Evolutionary conservation across 2,888 invertebrate species (phyloP), one percentile per base, ranked within the genome.

Genomic region (Drosophila differens): DNA sequence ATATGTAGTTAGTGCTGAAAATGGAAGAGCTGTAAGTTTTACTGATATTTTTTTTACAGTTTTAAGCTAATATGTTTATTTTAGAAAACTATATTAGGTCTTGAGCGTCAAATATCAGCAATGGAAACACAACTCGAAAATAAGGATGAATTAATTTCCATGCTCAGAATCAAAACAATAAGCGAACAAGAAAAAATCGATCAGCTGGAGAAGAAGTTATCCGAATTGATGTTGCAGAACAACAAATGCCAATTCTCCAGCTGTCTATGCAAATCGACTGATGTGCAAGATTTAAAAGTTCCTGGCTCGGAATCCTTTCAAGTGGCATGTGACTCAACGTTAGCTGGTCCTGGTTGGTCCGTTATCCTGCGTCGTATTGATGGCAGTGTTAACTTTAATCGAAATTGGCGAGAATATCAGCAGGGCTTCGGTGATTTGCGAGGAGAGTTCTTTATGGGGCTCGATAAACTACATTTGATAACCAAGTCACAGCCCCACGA

Each of bases 401-500:
- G 95, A 75, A 91, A 94, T 54, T 96, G 96, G 96, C 89, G 94
- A 0, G 95, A 95, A 55, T 96, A 96, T 90, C 95, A 95, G 82
- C 88, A 94, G 51, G 96, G 96, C 3, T 96, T 96, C 85, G 96
- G 96, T 0, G 95, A 96, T 85, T 92, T 96, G 28, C 95, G 94
- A 0, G 95, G 95, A 0, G 96, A 96, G 89, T 96, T 96, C 90
- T 96, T 96, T 95, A 93, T 96, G 10, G 96, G 96, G 4, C 91
- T 96, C 70, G 96, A 96, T 74, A 95, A 96, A 77, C 93, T 96
- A 1, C 94, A 95, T 90, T 94, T 93, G 0, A 59, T 91, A n/a
- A 92, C 91, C n/a, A 71, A 83, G 9, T 72, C 70, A 3, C 91
- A 94, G 25, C 76, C 72, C 2, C 93, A 95, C 64, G 94, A 96